Base-by-base conservation (phyloP, 2,888 invertebrate species). In the Trichopria drosophilae region DNA sequence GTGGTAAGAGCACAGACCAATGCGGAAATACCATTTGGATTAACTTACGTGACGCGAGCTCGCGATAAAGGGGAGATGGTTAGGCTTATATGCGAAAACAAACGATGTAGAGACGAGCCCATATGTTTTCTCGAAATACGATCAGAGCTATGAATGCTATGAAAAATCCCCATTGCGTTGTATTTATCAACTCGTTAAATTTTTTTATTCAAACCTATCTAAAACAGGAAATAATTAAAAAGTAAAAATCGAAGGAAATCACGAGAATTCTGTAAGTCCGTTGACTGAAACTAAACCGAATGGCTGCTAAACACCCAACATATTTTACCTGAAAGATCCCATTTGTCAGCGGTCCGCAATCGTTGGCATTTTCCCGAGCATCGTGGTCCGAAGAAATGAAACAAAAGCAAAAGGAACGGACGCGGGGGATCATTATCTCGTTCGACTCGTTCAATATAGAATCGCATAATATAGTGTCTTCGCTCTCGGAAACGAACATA, bases 401-500 rank as follows among this genome's bases (percentile, higher is more conserved):
- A 53, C 52, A 57, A 52, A 53, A 58, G 51, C 43, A 49, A 35
- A 47, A 45, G 48, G 41, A 50, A 53, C 51, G 47, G 57, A 51
- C 53, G 59, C 13, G 26, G 41, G 61, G 70, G 69, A 70, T 68
- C 70, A 73, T 73, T 73, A 73, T 74, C 73, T 68, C 68, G 65
- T 69, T 72, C 66, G 67, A 67, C 65, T 71, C 70, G 71, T 64
- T 68, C 71, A 72, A 73, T 73, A n/a, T n/a, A n/a, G n/a, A n/a
- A n/a, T 72, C 73, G 71, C 66, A 70, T 71, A 72, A 74, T 73
- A 74, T 72, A 73, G 68, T 71, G 73, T 72, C 68, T 67, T 64
- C 60, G 66, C 61, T 61, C 60, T 63, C 58, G 65, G 68, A 69
- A 72, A 72, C 68, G 71, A 68, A 73, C 72, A 72, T 72, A 72